Evolutionary conservation across 1,140 invertebrate genomes (phyloP), one percentile per base, ranked within the genome.

Genomic region (Drosophila murphyi): DNA sequence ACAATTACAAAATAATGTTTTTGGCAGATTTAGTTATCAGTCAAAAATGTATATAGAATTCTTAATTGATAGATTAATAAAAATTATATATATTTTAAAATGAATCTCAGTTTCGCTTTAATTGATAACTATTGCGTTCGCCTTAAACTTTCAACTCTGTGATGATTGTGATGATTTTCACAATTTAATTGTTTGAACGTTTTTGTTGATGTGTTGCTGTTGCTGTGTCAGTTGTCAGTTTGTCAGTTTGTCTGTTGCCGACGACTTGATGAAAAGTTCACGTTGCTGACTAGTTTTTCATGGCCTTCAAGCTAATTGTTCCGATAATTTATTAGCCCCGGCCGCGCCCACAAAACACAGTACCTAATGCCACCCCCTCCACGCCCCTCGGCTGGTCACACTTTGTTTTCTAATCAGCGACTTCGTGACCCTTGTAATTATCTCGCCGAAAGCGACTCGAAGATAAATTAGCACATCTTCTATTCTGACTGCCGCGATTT

Each of bases 131-230:
- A 20, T 20, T 20, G 20, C 20, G 20, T 20, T 20, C 20, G 20
- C 20, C 20, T 20, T 20, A 20, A 20, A 20, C 20, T 20, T 20
- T 20, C 20, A 20, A 20, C 20, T 20, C 20, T 20, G 20, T 1
- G 20, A 1, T 20, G 20, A 20, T 20, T 20, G 74, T 82, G 79
- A 82, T 82, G 79, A 82, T 82, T 82, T 82, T 64, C 79, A 74
- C 74, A 77, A 82, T 82, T 78, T 81, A 82, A 82, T 82, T 82
- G 79, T 82, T 82, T 82, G 78, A 65, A 78, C 65, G 79, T 61
- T 81, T 77, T 82, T 62, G 12, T 57, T 37, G 31, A 41, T 75
- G 54, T 64, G 12, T 57, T 37, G 31, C 34, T 75, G 54, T 64
- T 80, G 34, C 47, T 80, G 34, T 59, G 63, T 54, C 32, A 28